phyloP scores from a whole-genome alignment of 2,113 vertebrate species.

The Brachirus orientalis region DNA sequence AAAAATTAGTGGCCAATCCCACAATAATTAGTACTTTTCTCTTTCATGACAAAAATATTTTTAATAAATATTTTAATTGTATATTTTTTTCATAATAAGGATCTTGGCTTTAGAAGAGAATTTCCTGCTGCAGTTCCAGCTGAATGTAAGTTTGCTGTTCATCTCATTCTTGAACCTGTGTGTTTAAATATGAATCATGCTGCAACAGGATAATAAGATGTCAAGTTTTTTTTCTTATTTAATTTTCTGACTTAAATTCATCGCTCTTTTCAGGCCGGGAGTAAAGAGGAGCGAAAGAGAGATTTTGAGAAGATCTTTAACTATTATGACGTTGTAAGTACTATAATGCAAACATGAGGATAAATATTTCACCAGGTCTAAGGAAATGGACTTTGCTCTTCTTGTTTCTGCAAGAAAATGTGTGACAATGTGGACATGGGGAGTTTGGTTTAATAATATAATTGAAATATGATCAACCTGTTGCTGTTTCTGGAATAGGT shows the following conservation, averaged over 20 bases:
- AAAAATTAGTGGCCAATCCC: too few species aligned
- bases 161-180: not conserved
- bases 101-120: conserved; percentile 95
- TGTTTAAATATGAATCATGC: not conserved
- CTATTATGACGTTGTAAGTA: conserved; percentile 96
- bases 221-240: not conserved
- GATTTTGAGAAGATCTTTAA: conserved; percentile 97
- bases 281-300: conserved; percentile 87
- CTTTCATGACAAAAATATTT: not conserved
- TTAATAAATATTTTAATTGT: not conserved
- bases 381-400: not conserved
- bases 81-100: conserved; percentile 70
- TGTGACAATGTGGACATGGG: too few species aligned
- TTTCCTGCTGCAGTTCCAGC: conserved; percentile 94
- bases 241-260: not conserved
- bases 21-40: not conserved
- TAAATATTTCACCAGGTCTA: too few species aligned
- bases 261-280: conserved; percentile 87
- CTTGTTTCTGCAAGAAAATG: too few species aligned
- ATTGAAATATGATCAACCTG: not conserved
- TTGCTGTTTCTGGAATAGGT: too few species aligned
- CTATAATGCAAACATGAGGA: not conserved
- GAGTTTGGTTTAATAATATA: not conserved
- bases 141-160: conserved; percentile 88
- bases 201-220: not conserved